These are phyloP conservation scores for Anisognathus igniventris DNA, from an alignment of 2,797 vertebrate genomes.

Conservation along the genomic window DNA sequence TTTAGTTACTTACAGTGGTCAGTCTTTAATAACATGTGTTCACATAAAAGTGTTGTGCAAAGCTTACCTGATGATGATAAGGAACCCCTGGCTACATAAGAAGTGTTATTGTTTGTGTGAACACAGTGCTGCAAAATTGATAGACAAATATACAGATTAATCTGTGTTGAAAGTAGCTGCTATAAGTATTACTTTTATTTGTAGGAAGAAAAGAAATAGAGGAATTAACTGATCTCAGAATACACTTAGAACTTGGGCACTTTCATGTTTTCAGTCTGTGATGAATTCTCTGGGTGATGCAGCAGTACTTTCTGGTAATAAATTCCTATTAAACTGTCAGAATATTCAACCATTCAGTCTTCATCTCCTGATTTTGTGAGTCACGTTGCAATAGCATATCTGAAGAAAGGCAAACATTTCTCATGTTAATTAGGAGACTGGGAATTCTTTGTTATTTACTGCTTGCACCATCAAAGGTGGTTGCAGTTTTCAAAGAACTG, in stretches of 20 bases:
- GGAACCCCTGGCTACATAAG: neutral
- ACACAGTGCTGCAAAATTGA: neutral
- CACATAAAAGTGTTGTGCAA: neutral
- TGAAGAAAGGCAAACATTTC: constrained; percentile 27
- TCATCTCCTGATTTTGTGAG: constrained; percentile 9
- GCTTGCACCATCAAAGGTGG: constrained; percentile 6
- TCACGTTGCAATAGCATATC: neutral
- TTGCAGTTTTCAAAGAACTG: constrained; percentile 2
- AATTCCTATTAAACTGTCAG: constrained; percentile 46
- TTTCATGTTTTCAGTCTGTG: neutral
- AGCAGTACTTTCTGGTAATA: constrained; percentile 20
- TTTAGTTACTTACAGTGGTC: neutral
- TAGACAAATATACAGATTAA: neutral
- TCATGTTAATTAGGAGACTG: constrained; percentile 53
- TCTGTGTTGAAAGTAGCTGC: neutral
- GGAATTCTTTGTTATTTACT: constrained; percentile 51
- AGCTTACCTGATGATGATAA: neutral
- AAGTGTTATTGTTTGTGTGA: neutral
- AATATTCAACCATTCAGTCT: neutral
- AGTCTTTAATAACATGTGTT: neutral
- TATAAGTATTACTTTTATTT: neutral
- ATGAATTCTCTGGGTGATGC: constrained; percentile 48
- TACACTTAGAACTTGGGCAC: neutral
- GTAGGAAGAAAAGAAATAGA: neutral
- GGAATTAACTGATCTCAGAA: neutral